A percentile compares a stretch with the other conserved stretches of the same genome.
phyloP scores from a whole-genome alignment of 2,888 invertebrate genomes.

The Pilophorus perplexus region DNA sequence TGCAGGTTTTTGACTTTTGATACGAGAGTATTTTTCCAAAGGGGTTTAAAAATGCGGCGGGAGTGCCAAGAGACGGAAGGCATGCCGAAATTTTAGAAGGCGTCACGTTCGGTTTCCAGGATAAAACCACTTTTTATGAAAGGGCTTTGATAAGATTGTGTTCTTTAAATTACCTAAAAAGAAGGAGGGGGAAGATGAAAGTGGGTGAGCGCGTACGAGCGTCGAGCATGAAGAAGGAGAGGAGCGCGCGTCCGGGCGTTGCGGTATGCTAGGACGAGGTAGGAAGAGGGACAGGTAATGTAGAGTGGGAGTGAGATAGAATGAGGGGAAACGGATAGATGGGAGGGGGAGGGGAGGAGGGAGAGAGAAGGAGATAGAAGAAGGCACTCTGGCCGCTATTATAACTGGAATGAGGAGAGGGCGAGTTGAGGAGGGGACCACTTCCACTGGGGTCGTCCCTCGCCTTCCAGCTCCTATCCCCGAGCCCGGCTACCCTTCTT shows the following conservation, averaged over 20 bases:
- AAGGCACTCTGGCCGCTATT: slow-evolving; percentile 30
- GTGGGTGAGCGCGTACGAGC: slow-evolving; percentile 40
- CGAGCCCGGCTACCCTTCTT: slow-evolving; percentile 20
- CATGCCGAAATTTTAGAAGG: slow-evolving; percentile 29
- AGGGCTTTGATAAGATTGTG: slow-evolving; percentile 29
- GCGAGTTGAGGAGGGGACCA: background rate
- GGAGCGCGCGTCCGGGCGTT: slow-evolving; percentile 28
- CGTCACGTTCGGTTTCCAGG: slow-evolving; percentile 24
- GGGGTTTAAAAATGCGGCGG: slow-evolving; percentile 5
- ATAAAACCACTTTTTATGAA: slow-evolving; percentile 31
- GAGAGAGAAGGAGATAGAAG: slow-evolving; percentile 17
- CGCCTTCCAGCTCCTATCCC: slow-evolving; percentile 2
- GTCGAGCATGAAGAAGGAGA: slow-evolving; percentile 21
- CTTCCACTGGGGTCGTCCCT: slow-evolving; percentile 2
- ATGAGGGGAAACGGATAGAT: background rate
- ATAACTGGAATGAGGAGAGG: slow-evolving; percentile 26
- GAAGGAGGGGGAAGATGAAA: slow-evolving; percentile 24
- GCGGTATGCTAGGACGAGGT: slow-evolving; percentile 27
- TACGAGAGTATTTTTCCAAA: too few relatives aligned
- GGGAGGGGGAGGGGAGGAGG: background rate
- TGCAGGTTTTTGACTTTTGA: too few relatives aligned
- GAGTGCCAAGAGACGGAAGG: slow-evolving; percentile 29
- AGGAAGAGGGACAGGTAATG: slow-evolving; percentile 30
- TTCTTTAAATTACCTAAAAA: slow-evolving; percentile 31
- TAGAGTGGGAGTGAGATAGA: slow-evolving; percentile 14